Percentiles rank a stretch among this genome's conserved stretches.
These are phyloP conservation scores for Melinaea menophilus DNA, from an alignment of 2,888 invertebrate genomes.

Conservation along the genomic window DNA sequence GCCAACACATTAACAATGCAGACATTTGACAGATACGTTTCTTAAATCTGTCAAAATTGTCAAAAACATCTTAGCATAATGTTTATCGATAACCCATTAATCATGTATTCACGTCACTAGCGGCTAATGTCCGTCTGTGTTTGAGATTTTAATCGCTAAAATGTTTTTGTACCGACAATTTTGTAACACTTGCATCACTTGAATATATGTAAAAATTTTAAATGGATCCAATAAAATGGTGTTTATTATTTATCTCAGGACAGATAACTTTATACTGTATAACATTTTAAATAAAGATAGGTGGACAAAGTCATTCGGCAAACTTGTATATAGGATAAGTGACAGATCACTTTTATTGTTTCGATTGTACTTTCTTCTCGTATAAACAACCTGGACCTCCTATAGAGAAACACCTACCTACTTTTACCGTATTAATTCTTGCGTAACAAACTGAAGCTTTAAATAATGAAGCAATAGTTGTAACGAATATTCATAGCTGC, in stretches of 20 bases:
- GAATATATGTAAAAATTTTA: not conserved
- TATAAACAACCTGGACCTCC: no score
- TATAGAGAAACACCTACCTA: no score
- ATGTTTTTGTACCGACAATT: conserved; percentile 23
- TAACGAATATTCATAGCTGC: not conserved
- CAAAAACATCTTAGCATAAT: conserved; percentile 16
- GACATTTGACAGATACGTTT: conserved; percentile 17
- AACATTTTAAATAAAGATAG: no score
- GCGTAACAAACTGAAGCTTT: not conserved
- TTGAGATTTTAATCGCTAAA: conserved; percentile 24
- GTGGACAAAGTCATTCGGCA: no score
- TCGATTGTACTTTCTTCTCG: no score
- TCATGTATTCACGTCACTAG: conserved; percentile 27
- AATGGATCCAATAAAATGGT: no score
- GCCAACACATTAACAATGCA: conserved; percentile 11
- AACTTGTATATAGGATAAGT: no score
- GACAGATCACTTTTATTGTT: no score
- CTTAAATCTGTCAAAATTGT: conserved; percentile 17
- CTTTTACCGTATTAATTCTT: no score
- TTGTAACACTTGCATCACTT: conserved; percentile 18
- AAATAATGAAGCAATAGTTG: not conserved
- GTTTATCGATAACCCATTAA: conserved; percentile 29
- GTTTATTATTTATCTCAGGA: no score
- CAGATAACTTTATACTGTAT: no score
- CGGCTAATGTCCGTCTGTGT: conserved; percentile 9